Evolutionary conservation across 2,113 vertebrate genomes (phyloP).

Genomic region (Tapirus terrestris): DNA sequence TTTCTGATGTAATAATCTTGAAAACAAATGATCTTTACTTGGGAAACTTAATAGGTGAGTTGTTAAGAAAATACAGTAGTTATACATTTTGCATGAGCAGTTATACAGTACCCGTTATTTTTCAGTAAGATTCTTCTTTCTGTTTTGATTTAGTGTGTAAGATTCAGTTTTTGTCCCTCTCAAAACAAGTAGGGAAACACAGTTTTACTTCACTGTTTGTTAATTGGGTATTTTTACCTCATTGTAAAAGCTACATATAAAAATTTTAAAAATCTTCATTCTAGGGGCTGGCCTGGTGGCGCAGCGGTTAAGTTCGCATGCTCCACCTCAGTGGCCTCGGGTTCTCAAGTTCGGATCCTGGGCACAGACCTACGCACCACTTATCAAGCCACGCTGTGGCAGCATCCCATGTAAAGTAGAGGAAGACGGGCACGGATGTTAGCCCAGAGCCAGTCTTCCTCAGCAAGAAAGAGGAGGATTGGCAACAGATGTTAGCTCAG

Average conservation of each 20-base stretch:
- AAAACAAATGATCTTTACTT: neutral
- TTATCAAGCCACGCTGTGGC: too few species aligned
- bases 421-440: too few species aligned
- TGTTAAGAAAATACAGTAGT: neutral
- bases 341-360: too few species aligned
- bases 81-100: neutral
- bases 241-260: neutral
- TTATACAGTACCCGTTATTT: neutral
- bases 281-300: neutral
- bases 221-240: neutral
- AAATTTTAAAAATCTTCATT: neutral
- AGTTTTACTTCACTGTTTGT: neutral
- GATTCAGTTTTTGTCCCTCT: neutral
- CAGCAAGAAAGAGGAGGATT: too few species aligned
- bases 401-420: too few species aligned
- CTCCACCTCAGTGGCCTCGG: too few species aligned
- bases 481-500: too few species aligned
- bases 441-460: too few species aligned
- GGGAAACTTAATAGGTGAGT: neutral
- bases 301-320: too few species aligned
- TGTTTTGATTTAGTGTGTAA: neutral
- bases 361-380: too few species aligned
- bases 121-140: neutral
- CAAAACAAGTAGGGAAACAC: neutral
- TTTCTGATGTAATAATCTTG: neutral